These are phyloP conservation scores for Hemaris fuciformis DNA, from an alignment of 2,888 invertebrate species.

Conservation along the genomic window DNA sequence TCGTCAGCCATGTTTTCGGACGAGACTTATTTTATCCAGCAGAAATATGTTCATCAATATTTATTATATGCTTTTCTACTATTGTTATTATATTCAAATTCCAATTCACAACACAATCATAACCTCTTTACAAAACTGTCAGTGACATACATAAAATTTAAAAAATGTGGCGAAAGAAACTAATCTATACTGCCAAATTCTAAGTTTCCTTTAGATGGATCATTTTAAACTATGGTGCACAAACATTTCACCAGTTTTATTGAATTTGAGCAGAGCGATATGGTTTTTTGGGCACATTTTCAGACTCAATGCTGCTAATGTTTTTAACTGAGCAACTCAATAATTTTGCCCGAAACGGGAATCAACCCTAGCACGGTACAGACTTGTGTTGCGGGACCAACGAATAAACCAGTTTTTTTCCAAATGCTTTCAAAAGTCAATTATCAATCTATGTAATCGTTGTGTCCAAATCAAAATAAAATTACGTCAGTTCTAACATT, in stretches of 20 bases:
- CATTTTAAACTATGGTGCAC: too few relatives aligned
- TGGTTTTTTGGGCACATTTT: too few relatives aligned
- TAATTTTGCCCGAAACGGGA: too few relatives aligned
- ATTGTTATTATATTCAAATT: neutral
- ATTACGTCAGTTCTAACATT: neutral
- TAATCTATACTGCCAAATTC: neutral
- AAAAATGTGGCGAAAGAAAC: neutral
- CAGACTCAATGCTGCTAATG: too few relatives aligned
- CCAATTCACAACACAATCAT: neutral
- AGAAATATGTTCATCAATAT: neutral
- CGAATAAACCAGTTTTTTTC: neutral
- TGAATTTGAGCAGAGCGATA: too few relatives aligned
- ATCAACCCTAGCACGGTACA: too few relatives aligned
- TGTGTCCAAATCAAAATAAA: neutral
- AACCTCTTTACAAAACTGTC: neutral
- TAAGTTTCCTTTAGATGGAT: too few relatives aligned
- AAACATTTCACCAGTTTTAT: too few relatives aligned
- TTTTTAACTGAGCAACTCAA: too few relatives aligned
- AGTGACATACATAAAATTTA: neutral
- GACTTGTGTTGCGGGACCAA: too few relatives aligned
- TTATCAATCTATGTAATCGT: constrained; percentile 1
- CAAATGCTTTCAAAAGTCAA: neutral
- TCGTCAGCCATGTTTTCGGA: constrained; percentile 55
- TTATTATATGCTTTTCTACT: neutral
- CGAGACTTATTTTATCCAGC: neutral